phyloP scores from a whole-genome alignment of 2,113 vertebrate species.

The Siniperca knerii region DNA sequence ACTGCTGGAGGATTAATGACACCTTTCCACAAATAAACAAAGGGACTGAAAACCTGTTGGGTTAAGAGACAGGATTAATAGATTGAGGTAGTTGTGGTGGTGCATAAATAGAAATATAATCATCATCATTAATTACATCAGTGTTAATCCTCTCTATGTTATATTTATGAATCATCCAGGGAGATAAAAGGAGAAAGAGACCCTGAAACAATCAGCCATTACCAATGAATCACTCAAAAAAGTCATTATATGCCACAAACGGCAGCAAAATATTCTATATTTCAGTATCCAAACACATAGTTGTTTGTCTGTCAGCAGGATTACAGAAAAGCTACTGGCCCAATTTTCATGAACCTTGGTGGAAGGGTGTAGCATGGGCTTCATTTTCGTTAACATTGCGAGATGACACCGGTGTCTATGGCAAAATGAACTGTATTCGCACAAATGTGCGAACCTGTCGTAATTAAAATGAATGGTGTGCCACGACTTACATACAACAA shows the following conservation, averaged over 20 bases:
- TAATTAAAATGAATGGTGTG: too few relatives aligned
- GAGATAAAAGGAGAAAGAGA: background rate
- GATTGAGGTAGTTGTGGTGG: background rate
- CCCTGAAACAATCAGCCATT: background rate
- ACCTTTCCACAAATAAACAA: constrained; percentile 5
- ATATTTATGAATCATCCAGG: background rate
- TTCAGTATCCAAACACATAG: background rate
- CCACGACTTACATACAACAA: too few relatives aligned
- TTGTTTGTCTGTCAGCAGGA: background rate
- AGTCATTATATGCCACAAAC: background rate
- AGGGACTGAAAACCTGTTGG: constrained; percentile 10
- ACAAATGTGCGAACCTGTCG: too few relatives aligned
- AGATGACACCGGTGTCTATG: too few relatives aligned
- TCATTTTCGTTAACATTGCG: too few relatives aligned
- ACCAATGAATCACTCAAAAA: background rate
- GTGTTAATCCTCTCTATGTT: background rate
- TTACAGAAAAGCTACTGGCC: too few relatives aligned
- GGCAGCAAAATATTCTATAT: background rate
- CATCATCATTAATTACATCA: background rate
- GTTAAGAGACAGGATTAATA: constrained; percentile 19
- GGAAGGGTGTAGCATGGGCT: too few relatives aligned
- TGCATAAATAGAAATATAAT: constrained; percentile 16
- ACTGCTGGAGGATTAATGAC: constrained; percentile 4
- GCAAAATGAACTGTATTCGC: too few relatives aligned
- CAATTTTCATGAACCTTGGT: too few relatives aligned